Percentiles rank a stretch among this genome's conserved stretches.
Conservation (phyloP, 2,113 vertebrate genomes). For the Sebastes fasciatus region DNA sequence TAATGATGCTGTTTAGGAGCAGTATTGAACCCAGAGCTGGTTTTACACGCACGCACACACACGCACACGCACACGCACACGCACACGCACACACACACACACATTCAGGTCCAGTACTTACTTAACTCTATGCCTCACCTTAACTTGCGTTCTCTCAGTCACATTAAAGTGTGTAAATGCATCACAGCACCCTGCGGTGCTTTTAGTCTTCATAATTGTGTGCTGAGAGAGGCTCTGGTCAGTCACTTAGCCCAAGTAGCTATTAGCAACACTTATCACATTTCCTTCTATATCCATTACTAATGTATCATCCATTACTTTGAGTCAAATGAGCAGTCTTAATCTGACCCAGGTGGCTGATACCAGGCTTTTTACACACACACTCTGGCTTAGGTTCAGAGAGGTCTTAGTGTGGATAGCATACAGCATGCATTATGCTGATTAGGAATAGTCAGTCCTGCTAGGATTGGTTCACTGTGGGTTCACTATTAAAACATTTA, state of each 20-base stretch:
- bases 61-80: neutral
- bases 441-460: neutral
- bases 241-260: slow-evolving; percentile 48
- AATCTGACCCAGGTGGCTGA: slow-evolving; percentile 37
- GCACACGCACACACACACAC: neutral
- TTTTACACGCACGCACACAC: slow-evolving; percentile 23
- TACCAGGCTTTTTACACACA: slow-evolving; percentile 8
- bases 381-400: neutral
- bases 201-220: slow-evolving; percentile 44
- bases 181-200: slow-evolving; percentile 19
- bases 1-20: slow-evolving; percentile 48
- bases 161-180: slow-evolving; percentile 43
- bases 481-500: too few relatives aligned
- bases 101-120: neutral
- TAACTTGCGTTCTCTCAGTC: neutral
- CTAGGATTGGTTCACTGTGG: neutral
- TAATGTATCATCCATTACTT: slow-evolving; percentile 37
- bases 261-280: slow-evolving; percentile 45
- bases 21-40: slow-evolving; percentile 19
- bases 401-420: neutral
- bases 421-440: neutral
- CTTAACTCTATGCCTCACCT: neutral
- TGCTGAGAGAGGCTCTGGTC: slow-evolving; percentile 36
- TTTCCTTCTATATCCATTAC: slow-evolving; percentile 16
- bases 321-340: slow-evolving; percentile 25